Conservation (phyloP, 2,797 vertebrate species). For the Onychomys leucogaster region DNA sequence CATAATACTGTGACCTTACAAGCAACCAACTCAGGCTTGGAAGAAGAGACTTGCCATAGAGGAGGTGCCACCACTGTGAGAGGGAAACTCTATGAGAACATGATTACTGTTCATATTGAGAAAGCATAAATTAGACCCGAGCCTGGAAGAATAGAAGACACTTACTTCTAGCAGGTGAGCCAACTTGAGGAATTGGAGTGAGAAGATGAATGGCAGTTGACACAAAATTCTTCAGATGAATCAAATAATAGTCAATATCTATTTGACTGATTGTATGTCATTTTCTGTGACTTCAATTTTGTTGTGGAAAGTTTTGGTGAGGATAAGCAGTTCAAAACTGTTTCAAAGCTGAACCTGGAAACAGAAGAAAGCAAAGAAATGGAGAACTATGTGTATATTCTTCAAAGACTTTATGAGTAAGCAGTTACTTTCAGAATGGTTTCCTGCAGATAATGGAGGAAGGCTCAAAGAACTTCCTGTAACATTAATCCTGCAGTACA, state of each 20-base stretch:
- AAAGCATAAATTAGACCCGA: not conserved
- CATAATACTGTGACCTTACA: not conserved
- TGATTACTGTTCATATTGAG: not conserved
- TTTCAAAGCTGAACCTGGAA: constrained; percentile 49
- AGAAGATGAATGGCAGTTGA: not conserved
- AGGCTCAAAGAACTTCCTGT: not conserved
- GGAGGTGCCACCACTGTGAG: fast-evolving
- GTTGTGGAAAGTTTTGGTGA: constrained; percentile 22
- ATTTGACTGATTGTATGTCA: not conserved
- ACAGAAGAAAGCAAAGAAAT: constrained; percentile 49
- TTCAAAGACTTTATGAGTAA: constrained; percentile 28
- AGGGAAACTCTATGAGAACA: not conserved
- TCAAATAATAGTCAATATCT: not conserved
- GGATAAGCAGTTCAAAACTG: constrained; percentile 5
- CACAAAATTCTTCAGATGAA: not conserved
- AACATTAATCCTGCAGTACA: constrained; percentile 25
- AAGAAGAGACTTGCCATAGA: not conserved
- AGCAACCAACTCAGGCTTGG: not conserved
- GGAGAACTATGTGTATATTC: not conserved
- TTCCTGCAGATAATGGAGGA: not conserved
- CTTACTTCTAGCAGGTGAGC: not conserved
- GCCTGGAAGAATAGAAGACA: not conserved
- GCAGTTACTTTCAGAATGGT: constrained; percentile 5
- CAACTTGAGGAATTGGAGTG: not conserved
- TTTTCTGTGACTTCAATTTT: constrained; percentile 63